Evolutionary conservation across 2,888 invertebrate species (phyloP).

Genomic region (Hyposoter didymator): DNA sequence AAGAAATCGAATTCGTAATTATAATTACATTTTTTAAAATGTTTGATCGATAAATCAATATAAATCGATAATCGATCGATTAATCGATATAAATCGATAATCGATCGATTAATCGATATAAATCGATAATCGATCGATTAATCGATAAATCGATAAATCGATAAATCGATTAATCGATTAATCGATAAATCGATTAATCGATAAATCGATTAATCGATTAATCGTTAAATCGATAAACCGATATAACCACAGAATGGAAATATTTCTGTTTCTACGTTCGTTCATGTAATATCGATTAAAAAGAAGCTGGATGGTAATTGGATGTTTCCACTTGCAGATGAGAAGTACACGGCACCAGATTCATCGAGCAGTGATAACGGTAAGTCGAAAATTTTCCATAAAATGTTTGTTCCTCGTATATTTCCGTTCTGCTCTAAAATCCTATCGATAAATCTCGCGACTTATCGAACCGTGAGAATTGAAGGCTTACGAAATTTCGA

Average conservation of each 20-base stretch:
- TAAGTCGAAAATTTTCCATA: constrained; percentile 72
- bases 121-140: too few relatives aligned
- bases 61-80: not conserved
- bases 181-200: not conserved
- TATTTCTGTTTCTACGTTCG: not conserved
- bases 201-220: too few relatives aligned
- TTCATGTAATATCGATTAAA: not conserved
- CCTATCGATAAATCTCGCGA: not conserved
- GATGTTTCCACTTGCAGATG: constrained; percentile 77
- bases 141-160: not conserved
- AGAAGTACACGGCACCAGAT: constrained; percentile 78
- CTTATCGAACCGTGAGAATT: constrained; percentile 36
- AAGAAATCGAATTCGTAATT: too few relatives aligned
- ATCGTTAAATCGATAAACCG: not conserved
- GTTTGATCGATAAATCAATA: not conserved
- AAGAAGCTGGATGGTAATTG: not conserved
- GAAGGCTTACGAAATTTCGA: constrained; percentile 7
- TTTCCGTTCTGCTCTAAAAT: not conserved
- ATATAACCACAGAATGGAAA: not conserved
- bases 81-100: not conserved
- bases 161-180: not conserved
- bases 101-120: not conserved
- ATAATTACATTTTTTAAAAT: too few relatives aligned
- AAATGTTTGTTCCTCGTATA: not conserved
- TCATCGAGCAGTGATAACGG: constrained; percentile 72